Percentiles rank a stretch among this genome's conserved stretches.
phyloP scores from a whole-genome alignment of 2,113 vertebrate genomes.

The Cyprinodon variegatus region DNA sequence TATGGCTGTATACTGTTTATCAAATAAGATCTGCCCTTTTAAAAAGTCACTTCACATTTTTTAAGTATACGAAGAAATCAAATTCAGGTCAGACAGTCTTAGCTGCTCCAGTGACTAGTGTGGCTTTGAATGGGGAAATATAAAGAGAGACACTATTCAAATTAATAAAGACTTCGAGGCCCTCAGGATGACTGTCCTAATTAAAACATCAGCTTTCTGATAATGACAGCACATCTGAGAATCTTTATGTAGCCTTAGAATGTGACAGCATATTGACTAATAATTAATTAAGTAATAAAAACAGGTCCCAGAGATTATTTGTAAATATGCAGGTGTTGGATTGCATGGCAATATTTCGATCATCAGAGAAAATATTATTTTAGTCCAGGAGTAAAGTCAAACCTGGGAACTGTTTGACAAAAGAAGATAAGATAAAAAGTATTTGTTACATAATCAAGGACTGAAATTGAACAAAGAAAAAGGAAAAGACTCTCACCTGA shows the following conservation, averaged over 20 bases:
- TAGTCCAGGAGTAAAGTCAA: too few relatives aligned
- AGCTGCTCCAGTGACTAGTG: too few relatives aligned
- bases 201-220: background rate
- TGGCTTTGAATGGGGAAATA: background rate
- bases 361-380: too few relatives aligned
- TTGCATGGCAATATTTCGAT: too few relatives aligned
- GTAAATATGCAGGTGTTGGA: too few relatives aligned
- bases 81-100: background rate
- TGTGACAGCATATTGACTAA: background rate
- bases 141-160: background rate
- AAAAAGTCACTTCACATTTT: background rate
- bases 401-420: too few relatives aligned
- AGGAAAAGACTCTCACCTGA: background rate
- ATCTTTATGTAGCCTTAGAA: background rate
- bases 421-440: background rate
- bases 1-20: too few relatives aligned
- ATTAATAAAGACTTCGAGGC: background rate
- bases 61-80: background rate
- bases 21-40: too few relatives aligned
- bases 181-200: background rate
- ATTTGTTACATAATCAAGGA: background rate
- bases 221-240: background rate
- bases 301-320: background rate
- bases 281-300: too few relatives aligned
- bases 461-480: background rate